phyloP scores from a whole-genome alignment of 2,113 vertebrate species.

The Marmota flaviventris region DNA sequence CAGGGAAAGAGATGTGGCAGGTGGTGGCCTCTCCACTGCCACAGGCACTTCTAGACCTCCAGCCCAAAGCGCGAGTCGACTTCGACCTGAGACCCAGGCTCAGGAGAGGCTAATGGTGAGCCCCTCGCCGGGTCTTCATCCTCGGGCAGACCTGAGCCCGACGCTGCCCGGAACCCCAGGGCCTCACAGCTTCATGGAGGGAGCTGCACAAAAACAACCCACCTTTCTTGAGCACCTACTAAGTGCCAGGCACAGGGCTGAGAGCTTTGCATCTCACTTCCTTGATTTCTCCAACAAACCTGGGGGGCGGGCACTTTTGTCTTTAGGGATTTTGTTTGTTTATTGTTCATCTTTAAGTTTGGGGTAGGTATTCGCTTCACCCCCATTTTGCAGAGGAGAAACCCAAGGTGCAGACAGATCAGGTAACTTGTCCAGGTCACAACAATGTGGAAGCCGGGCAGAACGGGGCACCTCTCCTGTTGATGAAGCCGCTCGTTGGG shows the following conservation, averaged over 20 bases:
- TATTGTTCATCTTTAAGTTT: background rate
- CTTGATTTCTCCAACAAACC: background rate
- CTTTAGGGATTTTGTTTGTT: background rate
- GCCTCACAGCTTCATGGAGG: background rate
- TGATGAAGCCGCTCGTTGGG: background rate
- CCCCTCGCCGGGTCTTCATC: background rate
- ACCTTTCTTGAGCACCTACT: background rate
- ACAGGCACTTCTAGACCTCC: background rate
- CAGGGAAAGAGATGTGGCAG: background rate
- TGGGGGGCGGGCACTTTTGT: background rate
- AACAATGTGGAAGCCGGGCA: background rate
- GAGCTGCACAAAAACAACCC: background rate
- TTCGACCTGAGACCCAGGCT: background rate
- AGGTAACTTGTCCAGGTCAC: background rate
- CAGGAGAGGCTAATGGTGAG: background rate
- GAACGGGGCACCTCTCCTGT: background rate
- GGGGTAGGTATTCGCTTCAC: background rate
- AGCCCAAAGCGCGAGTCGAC: too few relatives aligned
- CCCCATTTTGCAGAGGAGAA: constrained; percentile 36
- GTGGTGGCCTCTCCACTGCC: background rate
- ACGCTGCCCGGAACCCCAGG: background rate
- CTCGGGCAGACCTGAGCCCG: too few relatives aligned
- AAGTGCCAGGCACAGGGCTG: background rate
- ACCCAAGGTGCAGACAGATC: background rate
- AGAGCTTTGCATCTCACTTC: background rate